Conservation (phyloP, 2,888 invertebrate species). For the Melanotus villosus region DNA sequence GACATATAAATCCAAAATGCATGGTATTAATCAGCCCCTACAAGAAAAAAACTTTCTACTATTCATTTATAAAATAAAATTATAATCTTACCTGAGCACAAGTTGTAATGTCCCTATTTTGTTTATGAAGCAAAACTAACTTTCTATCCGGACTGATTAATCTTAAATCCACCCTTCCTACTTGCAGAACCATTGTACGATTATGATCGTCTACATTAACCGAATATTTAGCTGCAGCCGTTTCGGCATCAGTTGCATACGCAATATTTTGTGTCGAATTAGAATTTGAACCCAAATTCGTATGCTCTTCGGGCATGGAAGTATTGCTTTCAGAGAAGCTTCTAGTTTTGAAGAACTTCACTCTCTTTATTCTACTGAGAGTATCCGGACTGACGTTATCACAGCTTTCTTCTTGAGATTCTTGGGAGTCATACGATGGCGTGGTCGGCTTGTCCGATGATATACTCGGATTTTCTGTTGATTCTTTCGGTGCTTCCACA, state of each 20-base stretch:
- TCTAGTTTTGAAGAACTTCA: constrained; percentile 42
- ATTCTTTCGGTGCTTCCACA: background rate
- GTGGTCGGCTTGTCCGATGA: background rate
- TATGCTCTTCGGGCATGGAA: constrained; percentile 10
- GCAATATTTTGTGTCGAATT: constrained; percentile 25
- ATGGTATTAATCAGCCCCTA: constrained; percentile 85
- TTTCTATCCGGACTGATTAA: constrained; percentile 95
- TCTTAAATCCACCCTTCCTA: constrained; percentile 88
- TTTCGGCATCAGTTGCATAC: constrained; percentile 26
- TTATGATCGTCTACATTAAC: constrained; percentile 77
- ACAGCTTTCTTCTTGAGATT: constrained; percentile 40
- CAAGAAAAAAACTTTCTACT: background rate
- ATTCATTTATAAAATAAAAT: background rate
- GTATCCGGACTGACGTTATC: constrained; percentile 43
- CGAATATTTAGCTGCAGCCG: constrained; percentile 22
- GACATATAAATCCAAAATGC: constrained; percentile 94
- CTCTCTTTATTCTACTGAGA: constrained; percentile 32
- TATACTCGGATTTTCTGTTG: background rate
- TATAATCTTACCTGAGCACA: constrained; percentile 78
- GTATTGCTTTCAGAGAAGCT: constrained; percentile 40
- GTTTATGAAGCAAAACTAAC: constrained; percentile 88
- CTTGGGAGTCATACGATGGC: constrained; percentile 17
- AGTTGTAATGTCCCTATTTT: constrained; percentile 89
- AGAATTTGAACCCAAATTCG: background rate
- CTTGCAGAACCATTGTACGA: constrained; percentile 94